Evolutionary conservation across 2,797 vertebrate genomes (phyloP).

Genomic region (Macropodus opercularis): DNA sequence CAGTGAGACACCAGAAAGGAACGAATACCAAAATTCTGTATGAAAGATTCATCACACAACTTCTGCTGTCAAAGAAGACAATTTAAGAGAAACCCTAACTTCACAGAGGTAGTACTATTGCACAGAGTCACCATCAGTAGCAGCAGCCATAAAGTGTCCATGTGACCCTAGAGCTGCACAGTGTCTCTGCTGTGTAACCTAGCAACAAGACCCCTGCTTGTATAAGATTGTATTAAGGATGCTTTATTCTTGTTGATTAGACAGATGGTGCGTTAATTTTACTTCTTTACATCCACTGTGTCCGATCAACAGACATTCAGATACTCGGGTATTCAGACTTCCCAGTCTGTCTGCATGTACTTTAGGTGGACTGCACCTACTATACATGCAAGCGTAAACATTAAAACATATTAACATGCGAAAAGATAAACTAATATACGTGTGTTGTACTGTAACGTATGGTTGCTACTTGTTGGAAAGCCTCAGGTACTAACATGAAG

Average conservation of each 20-base stretch:
- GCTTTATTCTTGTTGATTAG: constrained; percentile 8
- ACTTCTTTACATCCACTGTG: constrained; percentile 11
- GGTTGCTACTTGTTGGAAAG: not conserved
- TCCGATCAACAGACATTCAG: too few relatives aligned
- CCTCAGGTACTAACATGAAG: not conserved
- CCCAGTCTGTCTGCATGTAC: too few relatives aligned
- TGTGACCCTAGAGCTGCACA: constrained; percentile 14
- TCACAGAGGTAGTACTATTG: too few relatives aligned
- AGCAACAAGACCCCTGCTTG: constrained; percentile 45
- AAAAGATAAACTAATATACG: not conserved
- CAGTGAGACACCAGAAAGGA: not conserved
- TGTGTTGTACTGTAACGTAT: too few relatives aligned
- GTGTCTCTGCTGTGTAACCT: constrained; percentile 32
- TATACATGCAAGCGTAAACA: not conserved
- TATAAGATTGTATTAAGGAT: constrained; percentile 25
- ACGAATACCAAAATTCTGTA: constrained; percentile 5
- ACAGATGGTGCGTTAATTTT: constrained; percentile 39
- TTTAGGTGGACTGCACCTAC: too few relatives aligned
- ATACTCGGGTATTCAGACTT: too few relatives aligned
- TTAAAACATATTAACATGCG: not conserved
- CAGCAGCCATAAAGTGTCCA: too few relatives aligned
- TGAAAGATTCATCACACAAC: not conserved
- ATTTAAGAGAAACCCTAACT: too few relatives aligned
- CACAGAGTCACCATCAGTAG: too few relatives aligned
- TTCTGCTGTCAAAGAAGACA: constrained; percentile 8